Evolutionary conservation across 2,113 vertebrate genomes (phyloP), one percentile per base, ranked within the genome.

Genomic region (Butorides virescens): DNA sequence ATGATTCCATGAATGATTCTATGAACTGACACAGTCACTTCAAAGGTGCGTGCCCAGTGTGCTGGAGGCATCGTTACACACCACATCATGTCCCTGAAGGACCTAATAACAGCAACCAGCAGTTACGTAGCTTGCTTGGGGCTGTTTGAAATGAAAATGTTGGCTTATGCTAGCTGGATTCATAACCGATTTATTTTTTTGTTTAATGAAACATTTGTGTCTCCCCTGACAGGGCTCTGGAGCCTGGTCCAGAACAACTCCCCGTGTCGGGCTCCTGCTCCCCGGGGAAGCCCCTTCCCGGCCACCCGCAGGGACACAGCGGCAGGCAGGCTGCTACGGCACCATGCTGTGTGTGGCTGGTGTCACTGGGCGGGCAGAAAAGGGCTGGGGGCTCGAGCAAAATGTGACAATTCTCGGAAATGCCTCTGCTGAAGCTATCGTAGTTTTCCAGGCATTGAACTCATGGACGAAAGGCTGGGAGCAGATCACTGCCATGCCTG

Each of bases 201-300:
- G 15, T 68, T 58, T 82, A 39, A 58, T n/a, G 50, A 83, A 78
- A 27, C 39, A 26, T 59, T 73, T 73, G 42, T 2, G 1, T n/a
- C 26, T 73, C 11, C 14, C 22, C 22, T 65, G 26, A 12, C 15
- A 53, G 39, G 15, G 11, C 23, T 61, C 20, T 61, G 39, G 23
- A 67, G 7, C 55, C 34, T 56, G 36, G 29, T 56, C 23, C 49
- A 68, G 36, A 61, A 37, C 12, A 34, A 12, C 0, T 14, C 15
- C 47, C 15, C 0, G 0, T 32, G 36, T 39, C 0, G 2, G 68
- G 36, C 11, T 80, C 25, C 36, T 0, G 1, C 11, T 56, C n/a
- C 39, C 17, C 2, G 2, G n/a, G 18, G 25, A 72, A 78, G 72
- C 6, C 30, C 72, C 46, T 66, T 65, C 50, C 29, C 0, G 0